Evolutionary conservation across 2,888 invertebrate genomes (phyloP).

Genomic region (Melitaea athalia): DNA sequence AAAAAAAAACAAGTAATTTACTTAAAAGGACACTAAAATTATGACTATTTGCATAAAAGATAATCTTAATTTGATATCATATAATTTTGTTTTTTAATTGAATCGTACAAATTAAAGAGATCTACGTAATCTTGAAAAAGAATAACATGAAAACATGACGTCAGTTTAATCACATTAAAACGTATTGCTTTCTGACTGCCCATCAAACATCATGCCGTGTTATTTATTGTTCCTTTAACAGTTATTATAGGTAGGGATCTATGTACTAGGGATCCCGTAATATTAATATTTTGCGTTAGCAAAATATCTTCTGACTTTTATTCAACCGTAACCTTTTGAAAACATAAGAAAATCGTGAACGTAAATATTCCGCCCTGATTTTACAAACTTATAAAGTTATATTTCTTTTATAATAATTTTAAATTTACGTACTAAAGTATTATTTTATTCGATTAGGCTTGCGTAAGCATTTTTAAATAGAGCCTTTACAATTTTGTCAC

Average conservation of each 20-base stretch:
- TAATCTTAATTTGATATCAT: too few relatives aligned
- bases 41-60: too few relatives aligned
- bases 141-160: not conserved
- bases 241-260: too few relatives aligned
- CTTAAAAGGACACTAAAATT: too few relatives aligned
- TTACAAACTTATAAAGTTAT: not conserved
- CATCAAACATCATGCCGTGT: not conserved
- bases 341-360: not conserved
- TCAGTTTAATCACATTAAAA: not conserved
- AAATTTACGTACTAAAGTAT: not conserved
- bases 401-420: not conserved
- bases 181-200: not conserved
- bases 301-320: not conserved
- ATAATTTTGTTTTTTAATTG: too few relatives aligned
- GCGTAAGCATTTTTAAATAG: too few relatives aligned
- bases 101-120: not conserved
- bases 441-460: too few relatives aligned
- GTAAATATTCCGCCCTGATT: not conserved
- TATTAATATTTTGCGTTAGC: not conserved
- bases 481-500: too few relatives aligned
- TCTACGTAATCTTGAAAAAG: not conserved
- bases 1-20: too few relatives aligned
- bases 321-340: not conserved
- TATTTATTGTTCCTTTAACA: not conserved
- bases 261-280: too few relatives aligned